Base-by-base conservation (phyloP, 2,888 invertebrate genomes). In the Danaus chrysippus region DNA sequence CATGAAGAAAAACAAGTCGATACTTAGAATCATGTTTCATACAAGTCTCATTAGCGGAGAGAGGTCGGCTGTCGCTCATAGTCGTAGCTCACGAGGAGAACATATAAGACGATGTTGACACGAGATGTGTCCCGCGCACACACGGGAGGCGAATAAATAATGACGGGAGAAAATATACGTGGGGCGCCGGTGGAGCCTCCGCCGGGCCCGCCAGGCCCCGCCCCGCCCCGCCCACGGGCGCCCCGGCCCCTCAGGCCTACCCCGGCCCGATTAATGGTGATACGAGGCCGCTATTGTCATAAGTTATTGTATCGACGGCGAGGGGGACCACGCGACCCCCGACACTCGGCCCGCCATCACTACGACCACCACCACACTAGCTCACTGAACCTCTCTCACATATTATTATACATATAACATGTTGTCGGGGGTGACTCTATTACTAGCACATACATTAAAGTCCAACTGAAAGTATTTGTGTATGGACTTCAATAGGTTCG, bases 131-230 rank as follows among this genome's bases (percentile, higher is more conserved):
- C 17, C 49, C 49, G n/a, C 15, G 2, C 13, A 15, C n/a, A n/a
- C 46, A 17, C 15, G 17, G 46, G 46, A 15, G 15, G 17, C 49
- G 17, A 49, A 49, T 49, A 49, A 49, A 49, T 49, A 49, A 49
- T 49, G 49, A 1, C 17, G 17, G 17, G 49, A 49, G 49, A 49
- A 49, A 49, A 49, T 49, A 49, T 17, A 17, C 49, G 42, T 54
- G 34, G n/a, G 43, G 11, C 62, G 52, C 46, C 13, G 11, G 46
- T 67, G 59, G 62, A 61, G 68, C 70, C 70, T 61, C 66, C 66
- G 71, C 68, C 66, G 65, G 68, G 70, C 71, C 70, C 65, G 59
- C 58, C 59, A 65, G 59, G 55, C 61, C 59, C 42, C 63, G 17
- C 65, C 19, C 63, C 56, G 42, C 62, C 34, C 54, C 11, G 19